A percentile compares a stretch with the other conserved stretches of the same genome.
These are phyloP conservation scores for Steatornis caripensis DNA, from an alignment of 2,113 vertebrate genomes.

Conservation along the genomic window DNA sequence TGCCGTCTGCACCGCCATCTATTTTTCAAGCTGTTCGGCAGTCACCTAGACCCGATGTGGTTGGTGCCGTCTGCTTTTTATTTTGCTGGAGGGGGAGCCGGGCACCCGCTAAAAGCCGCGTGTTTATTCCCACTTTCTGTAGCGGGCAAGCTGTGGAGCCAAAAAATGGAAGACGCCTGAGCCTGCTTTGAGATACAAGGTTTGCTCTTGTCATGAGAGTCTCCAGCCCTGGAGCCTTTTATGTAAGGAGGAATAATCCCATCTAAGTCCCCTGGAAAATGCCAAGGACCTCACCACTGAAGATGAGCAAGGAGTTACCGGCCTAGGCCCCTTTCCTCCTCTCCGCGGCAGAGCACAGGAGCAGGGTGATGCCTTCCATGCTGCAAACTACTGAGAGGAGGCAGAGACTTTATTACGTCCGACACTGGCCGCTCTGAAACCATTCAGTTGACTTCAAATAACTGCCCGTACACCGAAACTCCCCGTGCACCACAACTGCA, in stretches of 20 bases:
- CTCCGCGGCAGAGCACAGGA: neutral
- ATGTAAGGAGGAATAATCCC: neutral
- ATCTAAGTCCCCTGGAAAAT: neutral
- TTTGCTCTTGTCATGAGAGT: neutral
- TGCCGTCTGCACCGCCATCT: neutral
- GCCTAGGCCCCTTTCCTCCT: neutral
- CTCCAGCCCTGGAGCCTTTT: neutral
- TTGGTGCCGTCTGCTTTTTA: neutral
- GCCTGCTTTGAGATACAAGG: fast-evolving
- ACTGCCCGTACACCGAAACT: neutral
- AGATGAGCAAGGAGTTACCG: neutral
- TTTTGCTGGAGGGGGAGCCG: neutral
- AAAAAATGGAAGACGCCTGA: neutral
- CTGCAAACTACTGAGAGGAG: neutral
- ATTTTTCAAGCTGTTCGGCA: neutral
- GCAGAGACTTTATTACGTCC: neutral
- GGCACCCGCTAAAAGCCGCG: neutral
- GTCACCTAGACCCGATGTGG: neutral
- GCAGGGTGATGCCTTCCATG: neutral
- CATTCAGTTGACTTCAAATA: neutral
- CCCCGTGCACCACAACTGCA: neutral
- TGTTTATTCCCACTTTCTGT: neutral
- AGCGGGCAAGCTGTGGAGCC: fast-evolving
- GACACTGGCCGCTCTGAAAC: neutral
- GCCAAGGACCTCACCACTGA: neutral